phyloP scores from a whole-genome alignment of 2,113 vertebrate species.

The Puntigrus tetrazona region DNA sequence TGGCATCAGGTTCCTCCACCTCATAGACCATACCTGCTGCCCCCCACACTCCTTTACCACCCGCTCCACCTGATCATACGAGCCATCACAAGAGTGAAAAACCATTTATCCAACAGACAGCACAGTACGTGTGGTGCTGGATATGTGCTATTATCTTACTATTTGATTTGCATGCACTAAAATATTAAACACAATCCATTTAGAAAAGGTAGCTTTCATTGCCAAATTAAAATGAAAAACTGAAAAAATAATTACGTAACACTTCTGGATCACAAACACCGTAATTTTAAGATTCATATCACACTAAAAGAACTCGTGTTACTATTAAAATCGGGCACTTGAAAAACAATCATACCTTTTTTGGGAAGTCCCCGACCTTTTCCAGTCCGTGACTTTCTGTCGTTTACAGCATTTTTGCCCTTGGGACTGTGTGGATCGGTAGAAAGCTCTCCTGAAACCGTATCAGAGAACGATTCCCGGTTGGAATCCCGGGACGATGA shows the following conservation, averaged over 20 bases:
- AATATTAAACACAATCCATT: not conserved
- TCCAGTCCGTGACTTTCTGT: conserved; percentile 82
- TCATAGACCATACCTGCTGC: conserved; percentile 86
- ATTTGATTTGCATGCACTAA: not conserved
- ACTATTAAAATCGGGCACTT: not conserved
- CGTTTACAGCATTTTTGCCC: conserved; percentile 70
- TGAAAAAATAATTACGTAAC: not conserved
- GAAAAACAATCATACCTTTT: conserved; percentile 73
- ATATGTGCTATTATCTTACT: not conserved
- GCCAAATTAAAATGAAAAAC: not conserved
- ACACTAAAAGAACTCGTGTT: conserved; percentile 1
- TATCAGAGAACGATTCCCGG: conserved; percentile 77
- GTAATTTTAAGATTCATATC: not conserved
- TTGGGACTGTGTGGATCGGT: conserved; percentile 77
- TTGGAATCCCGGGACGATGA: conserved; percentile 82
- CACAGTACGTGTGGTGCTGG: not conserved
- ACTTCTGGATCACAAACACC: not conserved
- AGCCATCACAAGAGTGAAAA: not conserved
- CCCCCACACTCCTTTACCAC: conserved; percentile 88
- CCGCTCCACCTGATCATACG: conserved; percentile 77
- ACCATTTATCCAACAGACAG: not conserved
- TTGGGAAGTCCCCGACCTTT: conserved; percentile 87
- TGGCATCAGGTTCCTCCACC: conserved; percentile 80
- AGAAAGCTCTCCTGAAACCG: conserved; percentile 58
- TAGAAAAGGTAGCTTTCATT: not conserved